Conservation (phyloP, 2,113 vertebrate genomes). For the Diphyllodes magnificus region DNA sequence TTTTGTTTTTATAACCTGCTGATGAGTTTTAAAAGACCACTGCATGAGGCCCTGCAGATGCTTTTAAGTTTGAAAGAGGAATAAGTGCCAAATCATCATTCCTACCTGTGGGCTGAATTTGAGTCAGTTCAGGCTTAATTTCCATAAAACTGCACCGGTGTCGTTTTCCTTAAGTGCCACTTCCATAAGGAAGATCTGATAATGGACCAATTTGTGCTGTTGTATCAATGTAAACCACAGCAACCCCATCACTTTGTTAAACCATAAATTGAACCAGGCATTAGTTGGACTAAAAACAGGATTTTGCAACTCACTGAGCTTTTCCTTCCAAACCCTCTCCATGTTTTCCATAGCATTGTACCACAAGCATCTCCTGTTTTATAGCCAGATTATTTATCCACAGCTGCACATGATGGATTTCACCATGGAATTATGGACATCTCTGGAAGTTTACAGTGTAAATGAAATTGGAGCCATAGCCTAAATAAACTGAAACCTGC, state of each 20-base stretch:
- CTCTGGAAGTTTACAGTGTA: background rate
- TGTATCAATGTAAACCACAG: background rate
- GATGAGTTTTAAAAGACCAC: background rate
- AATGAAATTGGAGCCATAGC: background rate
- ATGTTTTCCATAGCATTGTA: accelerated
- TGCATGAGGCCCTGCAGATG: background rate
- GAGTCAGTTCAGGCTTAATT: background rate
- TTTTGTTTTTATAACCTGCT: background rate
- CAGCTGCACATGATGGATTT: background rate
- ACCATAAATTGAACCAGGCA: background rate
- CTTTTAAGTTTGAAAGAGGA: background rate
- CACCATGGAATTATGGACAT: background rate
- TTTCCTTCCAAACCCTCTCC: background rate
- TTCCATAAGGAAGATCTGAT: background rate
- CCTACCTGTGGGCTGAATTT: background rate
- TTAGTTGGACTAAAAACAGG: background rate
- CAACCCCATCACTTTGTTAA: background rate
- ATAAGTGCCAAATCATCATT: background rate
- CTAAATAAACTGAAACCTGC: background rate
- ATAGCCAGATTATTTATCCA: background rate
- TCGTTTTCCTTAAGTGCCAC: background rate
- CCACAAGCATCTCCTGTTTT: background rate
- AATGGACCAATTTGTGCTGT: background rate
- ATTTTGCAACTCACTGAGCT: background rate
- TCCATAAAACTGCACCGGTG: background rate